A percentile compares a stretch with the other conserved stretches of the same genome.
phyloP scores from a whole-genome alignment of 2,888 invertebrate genomes.

The Mimas tiliae region DNA sequence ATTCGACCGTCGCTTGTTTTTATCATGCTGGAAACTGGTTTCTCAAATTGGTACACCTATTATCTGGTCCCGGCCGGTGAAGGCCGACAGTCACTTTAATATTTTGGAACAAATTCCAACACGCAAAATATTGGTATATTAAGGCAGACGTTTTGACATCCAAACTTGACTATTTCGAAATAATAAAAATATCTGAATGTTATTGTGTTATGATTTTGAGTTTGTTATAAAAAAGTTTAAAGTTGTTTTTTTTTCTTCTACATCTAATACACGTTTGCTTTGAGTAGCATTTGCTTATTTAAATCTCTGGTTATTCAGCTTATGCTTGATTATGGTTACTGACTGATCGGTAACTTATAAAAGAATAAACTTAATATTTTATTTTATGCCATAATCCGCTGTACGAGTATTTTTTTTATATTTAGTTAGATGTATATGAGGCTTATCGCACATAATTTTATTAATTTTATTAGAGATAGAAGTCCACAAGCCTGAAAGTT shows the following conservation, averaged over 20 bases:
- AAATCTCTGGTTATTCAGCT: too few relatives aligned
- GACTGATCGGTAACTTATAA: too few relatives aligned
- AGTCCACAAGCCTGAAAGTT: conserved; percentile 21
- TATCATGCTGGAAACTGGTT: conserved; percentile 73
- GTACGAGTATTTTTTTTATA: background rate
- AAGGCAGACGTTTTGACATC: conserved; percentile 35
- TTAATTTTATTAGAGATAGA: conserved; percentile 4
- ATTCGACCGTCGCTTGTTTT: conserved; percentile 69
- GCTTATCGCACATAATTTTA: background rate
- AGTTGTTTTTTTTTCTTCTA: too few relatives aligned
- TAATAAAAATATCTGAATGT: background rate
- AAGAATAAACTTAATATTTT: background rate
- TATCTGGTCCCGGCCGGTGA: conserved; percentile 75
- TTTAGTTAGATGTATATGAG: background rate
- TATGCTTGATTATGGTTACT: too few relatives aligned
- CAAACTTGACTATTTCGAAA: conserved; percentile 25
- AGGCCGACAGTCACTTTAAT: conserved; percentile 76
- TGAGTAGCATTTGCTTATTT: too few relatives aligned
- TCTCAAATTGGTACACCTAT: conserved; percentile 80
- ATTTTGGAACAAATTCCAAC: conserved; percentile 79
- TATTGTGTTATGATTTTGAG: background rate
- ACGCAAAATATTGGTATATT: conserved; percentile 75
- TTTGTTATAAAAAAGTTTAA: background rate
- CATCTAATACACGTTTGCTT: background rate
- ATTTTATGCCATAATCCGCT: background rate